These are phyloP conservation scores for Cirrhinus mrigala DNA, from an alignment of 2,797 vertebrate species.

Conservation along the genomic window DNA sequence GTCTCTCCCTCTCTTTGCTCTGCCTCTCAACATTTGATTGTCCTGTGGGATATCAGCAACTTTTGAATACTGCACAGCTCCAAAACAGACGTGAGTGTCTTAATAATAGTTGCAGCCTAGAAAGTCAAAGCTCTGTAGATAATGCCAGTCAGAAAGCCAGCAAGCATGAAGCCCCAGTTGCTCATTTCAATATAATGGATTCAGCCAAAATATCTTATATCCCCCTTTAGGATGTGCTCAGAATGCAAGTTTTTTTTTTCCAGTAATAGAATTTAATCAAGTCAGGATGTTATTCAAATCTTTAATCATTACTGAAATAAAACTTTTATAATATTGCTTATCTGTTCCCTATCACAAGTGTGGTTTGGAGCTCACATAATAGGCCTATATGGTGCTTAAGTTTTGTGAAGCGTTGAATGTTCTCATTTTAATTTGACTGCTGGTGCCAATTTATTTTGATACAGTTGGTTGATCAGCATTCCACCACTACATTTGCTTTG, in stretches of 20 bases:
- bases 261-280: conserved; percentile 22
- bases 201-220: conserved; percentile 13
- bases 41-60: conserved; percentile 36
- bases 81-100: conserved; percentile 24
- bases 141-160: conserved; percentile 40
- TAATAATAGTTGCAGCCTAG: conserved; percentile 38
- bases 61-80: conserved; percentile 30
- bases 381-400: conserved; percentile 2
- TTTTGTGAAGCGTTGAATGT: conserved; percentile 17
- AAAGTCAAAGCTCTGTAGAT: conserved; percentile 12
- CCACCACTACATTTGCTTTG: conserved; percentile 34
- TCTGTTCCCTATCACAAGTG: neutral
- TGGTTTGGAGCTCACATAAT: neutral
- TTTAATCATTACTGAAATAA: neutral
- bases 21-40: conserved; percentile 26
- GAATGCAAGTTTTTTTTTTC: neutral
- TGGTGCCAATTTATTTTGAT: conserved; percentile 56
- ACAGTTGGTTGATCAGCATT: conserved; percentile 51
- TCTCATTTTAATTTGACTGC: conserved; percentile 50
- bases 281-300: neutral
- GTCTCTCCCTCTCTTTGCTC: neutral
- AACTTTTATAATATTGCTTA: neutral
- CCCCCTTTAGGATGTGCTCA: conserved; percentile 8
- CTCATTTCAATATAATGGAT: conserved; percentile 31
- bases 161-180: conserved; percentile 16